Percentiles rank a stretch among this genome's conserved stretches.
Conservation (phyloP, 2,888 invertebrate species). For the Melipona bicolor region DNA sequence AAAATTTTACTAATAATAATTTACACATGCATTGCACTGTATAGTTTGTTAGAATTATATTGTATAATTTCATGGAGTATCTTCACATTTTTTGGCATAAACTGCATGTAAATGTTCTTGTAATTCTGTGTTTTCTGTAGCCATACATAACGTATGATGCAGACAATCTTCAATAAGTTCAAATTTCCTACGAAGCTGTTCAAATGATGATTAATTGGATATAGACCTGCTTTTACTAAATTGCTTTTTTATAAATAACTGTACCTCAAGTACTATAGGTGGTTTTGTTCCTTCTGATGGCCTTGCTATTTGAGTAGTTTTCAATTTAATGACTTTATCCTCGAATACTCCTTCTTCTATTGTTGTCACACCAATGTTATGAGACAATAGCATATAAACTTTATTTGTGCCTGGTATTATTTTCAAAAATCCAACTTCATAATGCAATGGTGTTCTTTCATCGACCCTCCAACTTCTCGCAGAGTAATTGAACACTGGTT, state of each 20-base stretch:
- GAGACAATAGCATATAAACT: constrained; percentile 86
- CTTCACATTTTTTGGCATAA: constrained; percentile 83
- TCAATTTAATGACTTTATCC: constrained; percentile 81
- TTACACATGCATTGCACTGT: neutral
- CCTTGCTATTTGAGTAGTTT: constrained; percentile 84
- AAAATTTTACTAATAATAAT: neutral
- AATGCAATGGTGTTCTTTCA: constrained; percentile 86
- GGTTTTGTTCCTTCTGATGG: constrained; percentile 85
- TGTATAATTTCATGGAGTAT: constrained; percentile 20
- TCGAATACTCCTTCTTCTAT: constrained; percentile 86
- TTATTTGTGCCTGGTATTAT: constrained; percentile 86
- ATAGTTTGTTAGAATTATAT: neutral
- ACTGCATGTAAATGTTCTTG: constrained; percentile 86
- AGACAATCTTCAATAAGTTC: constrained; percentile 77
- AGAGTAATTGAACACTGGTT: constrained; percentile 87
- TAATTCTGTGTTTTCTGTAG: constrained; percentile 85
- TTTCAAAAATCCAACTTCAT: constrained; percentile 87
- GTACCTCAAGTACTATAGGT: constrained; percentile 85
- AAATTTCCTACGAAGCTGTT: constrained; percentile 83
- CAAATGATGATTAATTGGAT: constrained; percentile 32
- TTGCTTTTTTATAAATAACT: constrained; percentile 4
- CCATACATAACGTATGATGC: constrained; percentile 85
- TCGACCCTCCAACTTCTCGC: constrained; percentile 86
- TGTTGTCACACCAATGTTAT: constrained; percentile 87
- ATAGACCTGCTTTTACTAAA: neutral